phyloP scores from a whole-genome alignment of 2,113 vertebrate species.

The Clarias gariepinus region DNA sequence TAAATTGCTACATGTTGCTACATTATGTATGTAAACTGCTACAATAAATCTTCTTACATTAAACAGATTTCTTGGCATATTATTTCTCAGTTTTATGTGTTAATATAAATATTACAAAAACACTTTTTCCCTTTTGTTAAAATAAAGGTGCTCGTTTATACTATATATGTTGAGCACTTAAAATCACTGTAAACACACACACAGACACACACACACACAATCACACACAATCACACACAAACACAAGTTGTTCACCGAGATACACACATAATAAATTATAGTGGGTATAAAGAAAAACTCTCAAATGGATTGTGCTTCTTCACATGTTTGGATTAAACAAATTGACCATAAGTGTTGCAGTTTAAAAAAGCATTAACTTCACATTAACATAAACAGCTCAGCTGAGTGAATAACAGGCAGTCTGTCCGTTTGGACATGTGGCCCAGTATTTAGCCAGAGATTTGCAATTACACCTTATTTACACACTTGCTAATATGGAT shows the following conservation, averaged over 20 bases:
- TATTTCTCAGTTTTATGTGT: slow-evolving; percentile 5
- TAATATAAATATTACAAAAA: slow-evolving; percentile 17
- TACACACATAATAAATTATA: slow-evolving; percentile 29
- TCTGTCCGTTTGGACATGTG: slow-evolving; percentile 44
- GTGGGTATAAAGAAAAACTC: slow-evolving; percentile 20
- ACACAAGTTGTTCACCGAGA: slow-evolving; percentile 20
- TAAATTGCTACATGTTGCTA: background rate
- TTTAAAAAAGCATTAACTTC: slow-evolving; percentile 47
- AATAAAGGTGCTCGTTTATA: slow-evolving; percentile 10
- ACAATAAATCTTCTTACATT: background rate
- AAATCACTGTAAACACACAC: slow-evolving; percentile 16
- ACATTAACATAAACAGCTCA: slow-evolving; percentile 49
- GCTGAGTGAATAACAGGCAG: slow-evolving; percentile 33
- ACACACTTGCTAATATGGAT: slow-evolving; percentile 43
- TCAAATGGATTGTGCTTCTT: slow-evolving; percentile 36
- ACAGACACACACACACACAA: slow-evolving; percentile 5
- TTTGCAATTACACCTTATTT: slow-evolving; percentile 52
- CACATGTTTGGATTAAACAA: slow-evolving; percentile 41
- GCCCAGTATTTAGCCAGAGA: slow-evolving; percentile 41
- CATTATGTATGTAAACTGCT: too few relatives aligned
- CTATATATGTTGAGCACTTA: slow-evolving; percentile 20
- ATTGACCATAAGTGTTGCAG: slow-evolving; percentile 43
- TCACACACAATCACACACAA: slow-evolving; percentile 10
- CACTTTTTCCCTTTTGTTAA: slow-evolving; percentile 10
- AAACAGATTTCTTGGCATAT: background rate